Evolutionary conservation across 2,797 vertebrate species (phyloP).

Genomic region (Bovichtus variegatus): DNA sequence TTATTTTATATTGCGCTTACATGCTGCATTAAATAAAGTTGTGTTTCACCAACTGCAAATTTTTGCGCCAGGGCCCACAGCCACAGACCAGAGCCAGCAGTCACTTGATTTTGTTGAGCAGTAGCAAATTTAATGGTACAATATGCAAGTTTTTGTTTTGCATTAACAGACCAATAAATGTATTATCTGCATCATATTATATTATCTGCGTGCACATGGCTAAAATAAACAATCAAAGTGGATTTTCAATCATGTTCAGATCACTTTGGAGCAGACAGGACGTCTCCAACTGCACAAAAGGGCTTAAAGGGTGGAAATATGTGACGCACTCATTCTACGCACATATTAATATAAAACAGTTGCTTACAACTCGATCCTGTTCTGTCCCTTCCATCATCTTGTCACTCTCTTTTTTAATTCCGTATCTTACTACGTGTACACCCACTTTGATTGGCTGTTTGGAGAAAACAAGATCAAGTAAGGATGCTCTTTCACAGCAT

Average conservation of each 20-base stretch:
- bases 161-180: neutral
- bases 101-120: neutral
- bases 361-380: neutral
- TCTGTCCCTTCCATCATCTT: neutral
- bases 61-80: too few relatives aligned
- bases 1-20: neutral
- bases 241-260: conserved; percentile 5
- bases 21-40: neutral
- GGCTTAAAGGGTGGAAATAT: neutral
- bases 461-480: conserved; percentile 38
- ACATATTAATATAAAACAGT: neutral
- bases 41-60: neutral
- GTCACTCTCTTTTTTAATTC: neutral
- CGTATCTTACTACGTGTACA: neutral
- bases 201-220: neutral
- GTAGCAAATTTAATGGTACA: neutral
- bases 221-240: neutral
- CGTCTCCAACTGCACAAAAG: conserved; percentile 14
- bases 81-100: neutral
- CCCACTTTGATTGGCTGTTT: conserved; percentile 18
- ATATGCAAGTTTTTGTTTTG: neutral
- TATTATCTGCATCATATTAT: neutral
- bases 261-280: conserved; percentile 7
- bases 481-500: conserved; percentile 31
- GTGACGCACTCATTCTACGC: neutral